Conservation (phyloP, 2,888 invertebrate species). For the Petrolisthes manimaculis region DNA sequence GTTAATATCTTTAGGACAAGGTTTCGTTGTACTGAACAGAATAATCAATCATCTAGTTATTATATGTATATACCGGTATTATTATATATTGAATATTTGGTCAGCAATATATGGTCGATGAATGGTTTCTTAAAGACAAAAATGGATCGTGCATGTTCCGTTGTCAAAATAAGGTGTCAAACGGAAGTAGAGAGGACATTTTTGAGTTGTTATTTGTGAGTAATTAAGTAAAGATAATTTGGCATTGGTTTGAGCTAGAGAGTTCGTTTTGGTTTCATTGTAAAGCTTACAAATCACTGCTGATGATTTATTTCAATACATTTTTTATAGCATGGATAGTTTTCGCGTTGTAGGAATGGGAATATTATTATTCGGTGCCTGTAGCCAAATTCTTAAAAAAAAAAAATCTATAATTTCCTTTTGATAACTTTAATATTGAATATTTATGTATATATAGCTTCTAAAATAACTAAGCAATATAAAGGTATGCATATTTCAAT, state of each 20-base stretch:
- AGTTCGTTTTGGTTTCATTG: slow-evolving; percentile 3
- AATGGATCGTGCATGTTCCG: no score
- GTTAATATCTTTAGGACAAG: no score
- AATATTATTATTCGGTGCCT: slow-evolving; percentile 4
- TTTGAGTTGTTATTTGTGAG: not conserved
- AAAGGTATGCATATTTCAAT: slow-evolving; percentile 10
- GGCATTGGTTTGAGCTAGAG: slow-evolving; percentile 3
- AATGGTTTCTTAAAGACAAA: no score
- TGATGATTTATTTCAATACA: slow-evolving; percentile 17
- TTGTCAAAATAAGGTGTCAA: not conserved
- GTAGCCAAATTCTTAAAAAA: not conserved
- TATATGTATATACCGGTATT: no score
- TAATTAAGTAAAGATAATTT: not conserved
- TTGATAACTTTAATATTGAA: slow-evolving; percentile 29
- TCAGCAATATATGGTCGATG: slow-evolving; percentile 11
- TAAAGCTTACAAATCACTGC: not conserved
- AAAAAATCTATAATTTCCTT: slow-evolving; percentile 23
- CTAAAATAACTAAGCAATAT: slow-evolving; percentile 10
- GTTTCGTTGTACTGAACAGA: no score
- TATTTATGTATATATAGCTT: not conserved
- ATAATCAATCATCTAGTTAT: no score
- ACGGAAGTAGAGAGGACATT: not conserved
- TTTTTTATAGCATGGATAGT: not conserved
- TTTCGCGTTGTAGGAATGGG: not conserved
- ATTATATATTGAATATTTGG: not conserved